Percentiles rank a stretch among this genome's conserved stretches.
Evolutionary conservation across 2,113 vertebrate genomes (phyloP).

Genomic region (Nyctibius bracteatus): DNA sequence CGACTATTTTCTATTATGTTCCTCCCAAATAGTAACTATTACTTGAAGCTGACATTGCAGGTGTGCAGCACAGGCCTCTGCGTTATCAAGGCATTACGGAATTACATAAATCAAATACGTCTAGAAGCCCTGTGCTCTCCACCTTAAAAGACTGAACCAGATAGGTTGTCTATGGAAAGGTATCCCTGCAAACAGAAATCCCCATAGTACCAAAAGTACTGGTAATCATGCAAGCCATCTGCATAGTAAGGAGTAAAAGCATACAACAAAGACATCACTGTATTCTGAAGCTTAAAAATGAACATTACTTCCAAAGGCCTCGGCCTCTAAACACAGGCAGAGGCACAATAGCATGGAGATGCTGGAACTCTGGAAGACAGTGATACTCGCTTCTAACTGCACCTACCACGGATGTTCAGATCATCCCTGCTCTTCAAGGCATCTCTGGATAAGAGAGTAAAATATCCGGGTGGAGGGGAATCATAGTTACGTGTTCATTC

Average conservation of each 20-base stretch:
- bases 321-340: background rate
- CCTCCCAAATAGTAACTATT: background rate
- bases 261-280: background rate
- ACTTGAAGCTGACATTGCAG: background rate
- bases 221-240: background rate
- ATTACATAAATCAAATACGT: background rate
- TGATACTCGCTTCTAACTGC: background rate
- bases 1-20: background rate
- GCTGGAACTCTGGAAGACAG: background rate
- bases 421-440: background rate
- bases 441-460: background rate
- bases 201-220: background rate
- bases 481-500: background rate
- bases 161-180: background rate
- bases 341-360: background rate
- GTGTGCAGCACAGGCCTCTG: background rate
- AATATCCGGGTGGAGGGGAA: rapidly evolving
- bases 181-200: background rate
- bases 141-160: background rate
- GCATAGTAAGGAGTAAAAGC: background rate
- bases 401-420: background rate
- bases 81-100: background rate
- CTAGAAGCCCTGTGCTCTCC: background rate
- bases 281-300: background rate
- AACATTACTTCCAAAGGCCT: background rate